These are phyloP conservation scores for Danio rerio DNA, from an alignment of 2,113 vertebrate genomes.

Conservation along the genomic window DNA sequence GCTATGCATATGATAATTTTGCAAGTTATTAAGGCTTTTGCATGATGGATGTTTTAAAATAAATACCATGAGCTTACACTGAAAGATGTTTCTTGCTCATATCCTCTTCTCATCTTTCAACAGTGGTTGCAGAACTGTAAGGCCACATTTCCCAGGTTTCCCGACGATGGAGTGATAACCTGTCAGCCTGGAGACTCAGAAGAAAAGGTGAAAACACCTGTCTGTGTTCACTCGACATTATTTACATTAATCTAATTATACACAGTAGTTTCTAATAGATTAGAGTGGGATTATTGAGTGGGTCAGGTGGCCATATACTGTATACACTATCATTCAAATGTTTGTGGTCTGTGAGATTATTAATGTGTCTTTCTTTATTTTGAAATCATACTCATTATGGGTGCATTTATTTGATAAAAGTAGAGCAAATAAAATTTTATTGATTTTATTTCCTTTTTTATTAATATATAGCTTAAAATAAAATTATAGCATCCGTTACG, in stretches of 20 bases:
- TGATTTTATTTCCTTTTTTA: neutral
- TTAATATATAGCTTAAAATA: neutral
- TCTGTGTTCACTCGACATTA: neutral
- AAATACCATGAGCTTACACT: neutral
- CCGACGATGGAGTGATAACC: slow-evolving; percentile 87
- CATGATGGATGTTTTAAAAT: too few relatives aligned
- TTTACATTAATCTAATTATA: neutral
- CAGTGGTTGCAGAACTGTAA: slow-evolving; percentile 98
- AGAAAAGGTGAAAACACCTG: slow-evolving; percentile 85
- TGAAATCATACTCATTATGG: neutral
- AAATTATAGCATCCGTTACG: neutral
- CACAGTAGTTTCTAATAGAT: too few relatives aligned
- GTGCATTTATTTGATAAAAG: neutral
- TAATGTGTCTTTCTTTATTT: neutral
- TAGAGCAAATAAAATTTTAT: too few relatives aligned
- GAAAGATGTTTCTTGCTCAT: neutral
- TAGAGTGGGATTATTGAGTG: too few relatives aligned
- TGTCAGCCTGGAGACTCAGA: slow-evolving; percentile 92
- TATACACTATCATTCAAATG: neutral
- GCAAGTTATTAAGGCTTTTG: too few relatives aligned
- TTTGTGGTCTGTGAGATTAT: neutral
- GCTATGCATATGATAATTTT: too few relatives aligned
- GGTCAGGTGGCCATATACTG: neutral
- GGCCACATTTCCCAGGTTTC: slow-evolving; percentile 91
- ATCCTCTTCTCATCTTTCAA: slow-evolving; percentile 22